Evolutionary conservation across 2,113 vertebrate genomes (phyloP).

Genomic region (Chlamydotis undulata): DNA sequence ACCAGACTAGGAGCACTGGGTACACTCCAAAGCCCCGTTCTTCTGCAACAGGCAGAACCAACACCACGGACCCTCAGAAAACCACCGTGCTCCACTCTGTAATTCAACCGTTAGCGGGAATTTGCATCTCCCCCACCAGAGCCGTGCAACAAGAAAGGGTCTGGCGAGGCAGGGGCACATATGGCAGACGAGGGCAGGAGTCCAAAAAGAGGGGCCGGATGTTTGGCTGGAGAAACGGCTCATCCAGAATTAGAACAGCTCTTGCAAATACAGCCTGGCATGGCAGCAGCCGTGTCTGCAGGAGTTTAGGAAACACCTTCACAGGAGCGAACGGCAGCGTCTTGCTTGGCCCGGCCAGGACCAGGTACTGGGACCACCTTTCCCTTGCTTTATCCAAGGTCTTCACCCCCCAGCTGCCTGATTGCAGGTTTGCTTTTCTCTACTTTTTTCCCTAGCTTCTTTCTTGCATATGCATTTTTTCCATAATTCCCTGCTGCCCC

Average conservation of each 20-base stretch:
- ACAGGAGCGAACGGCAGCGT: not conserved
- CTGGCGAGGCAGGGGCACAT: not conserved
- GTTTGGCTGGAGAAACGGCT: not conserved
- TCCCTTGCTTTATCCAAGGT: not conserved
- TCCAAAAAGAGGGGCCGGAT: not conserved
- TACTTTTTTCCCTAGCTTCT: not conserved
- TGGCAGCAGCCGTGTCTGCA: accelerated
- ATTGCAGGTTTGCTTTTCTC: not conserved
- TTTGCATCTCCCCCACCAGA: not conserved
- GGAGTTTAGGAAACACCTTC: not conserved
- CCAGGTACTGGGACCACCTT: not conserved
- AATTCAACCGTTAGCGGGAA: not conserved
- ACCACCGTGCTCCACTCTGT: accelerated
- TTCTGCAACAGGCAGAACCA: not conserved
- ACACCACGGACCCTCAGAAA: not conserved
- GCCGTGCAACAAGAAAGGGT: not conserved
- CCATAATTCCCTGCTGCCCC: not conserved
- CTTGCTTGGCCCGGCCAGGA: not conserved
- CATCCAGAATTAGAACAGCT: not conserved
- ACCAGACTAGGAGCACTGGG: not conserved
- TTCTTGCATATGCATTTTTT: not conserved
- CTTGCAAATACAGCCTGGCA: not conserved
- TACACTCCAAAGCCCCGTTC: not conserved
- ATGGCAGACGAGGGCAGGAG: slow-evolving; percentile 9
- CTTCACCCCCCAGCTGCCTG: not conserved